phyloP scores from a whole-genome alignment of 2,113 vertebrate genomes.

The Bostrychus sinensis region DNA sequence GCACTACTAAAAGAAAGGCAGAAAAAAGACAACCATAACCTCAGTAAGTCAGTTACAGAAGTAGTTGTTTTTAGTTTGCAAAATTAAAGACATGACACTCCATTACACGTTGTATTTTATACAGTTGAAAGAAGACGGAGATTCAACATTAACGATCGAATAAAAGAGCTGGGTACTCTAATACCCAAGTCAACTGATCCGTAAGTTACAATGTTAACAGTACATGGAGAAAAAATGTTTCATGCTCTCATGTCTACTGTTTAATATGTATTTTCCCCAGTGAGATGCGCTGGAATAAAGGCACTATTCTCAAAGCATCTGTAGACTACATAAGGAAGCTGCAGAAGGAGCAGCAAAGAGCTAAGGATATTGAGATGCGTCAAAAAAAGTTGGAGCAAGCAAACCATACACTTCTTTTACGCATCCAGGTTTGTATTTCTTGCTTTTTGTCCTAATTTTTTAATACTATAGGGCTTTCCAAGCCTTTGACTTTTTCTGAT shows the following conservation, averaged over 20 bases:
- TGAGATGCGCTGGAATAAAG: constrained; percentile 96
- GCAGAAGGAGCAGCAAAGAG: constrained; percentile 91
- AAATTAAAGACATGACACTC: background rate
- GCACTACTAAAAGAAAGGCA: constrained; percentile 87
- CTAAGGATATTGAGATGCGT: constrained; percentile 87
- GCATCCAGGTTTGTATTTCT: constrained; percentile 73
- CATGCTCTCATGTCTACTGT: background rate
- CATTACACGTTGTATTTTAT: background rate
- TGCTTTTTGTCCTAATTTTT: background rate
- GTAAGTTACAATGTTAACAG: constrained; percentile 57
- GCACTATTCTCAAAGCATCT: constrained; percentile 92
- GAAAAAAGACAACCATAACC: constrained; percentile 95
- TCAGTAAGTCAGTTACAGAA: constrained; percentile 89
- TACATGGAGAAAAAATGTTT: background rate
- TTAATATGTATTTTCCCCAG: constrained; percentile 57
- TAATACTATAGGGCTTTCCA: too few relatives aligned
- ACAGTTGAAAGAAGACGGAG: constrained; percentile 90
- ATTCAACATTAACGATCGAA: constrained; percentile 95
- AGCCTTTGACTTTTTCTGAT: too few relatives aligned
- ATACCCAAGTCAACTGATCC: constrained; percentile 91
- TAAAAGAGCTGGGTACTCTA: constrained; percentile 91
- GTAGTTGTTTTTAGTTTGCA: too few relatives aligned
- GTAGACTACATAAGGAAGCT: constrained; percentile 95
- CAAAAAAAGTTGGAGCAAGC: constrained; percentile 89
- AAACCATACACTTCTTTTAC: constrained; percentile 88